phyloP scores from a whole-genome alignment of 2,113 vertebrate species.

The Fulmarus glacialis region DNA sequence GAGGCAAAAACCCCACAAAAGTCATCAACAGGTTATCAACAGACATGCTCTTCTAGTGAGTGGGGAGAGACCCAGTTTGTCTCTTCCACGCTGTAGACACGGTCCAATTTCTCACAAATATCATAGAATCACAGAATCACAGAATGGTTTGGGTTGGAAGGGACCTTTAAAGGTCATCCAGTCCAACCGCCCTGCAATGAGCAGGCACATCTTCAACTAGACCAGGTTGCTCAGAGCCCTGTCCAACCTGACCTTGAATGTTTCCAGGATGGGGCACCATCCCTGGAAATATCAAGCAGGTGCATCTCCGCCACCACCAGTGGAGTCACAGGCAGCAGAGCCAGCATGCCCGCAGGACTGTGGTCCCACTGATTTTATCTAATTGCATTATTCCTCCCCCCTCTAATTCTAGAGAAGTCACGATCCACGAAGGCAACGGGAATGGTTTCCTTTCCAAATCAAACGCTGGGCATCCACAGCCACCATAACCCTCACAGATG shows the following conservation, averaged over 20 bases:
- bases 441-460: not conserved
- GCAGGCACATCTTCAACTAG: not conserved
- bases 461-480: not conserved
- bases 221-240: not conserved
- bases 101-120: not conserved
- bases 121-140: not conserved
- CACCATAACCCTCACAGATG: not conserved
- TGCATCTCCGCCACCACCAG: not conserved
- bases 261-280: not conserved
- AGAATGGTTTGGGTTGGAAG: not conserved
- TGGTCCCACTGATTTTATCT: not conserved
- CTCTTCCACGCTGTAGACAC: not conserved
- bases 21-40: rapidly evolving
- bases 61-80: not conserved
- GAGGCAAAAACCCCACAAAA: not conserved
- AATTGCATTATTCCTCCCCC: not conserved
- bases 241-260: not conserved
- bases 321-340: not conserved
- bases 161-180: not conserved
- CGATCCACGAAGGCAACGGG: not conserved
- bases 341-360: rapidly evolving
- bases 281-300: not conserved
- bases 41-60: not conserved
- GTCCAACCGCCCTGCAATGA: rapidly evolving
- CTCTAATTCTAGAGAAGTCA: not conserved